Evolutionary conservation across 2,113 vertebrate genomes (phyloP), one percentile per base, ranked within the genome.

Genomic region (Erpornis zantholeuca): DNA sequence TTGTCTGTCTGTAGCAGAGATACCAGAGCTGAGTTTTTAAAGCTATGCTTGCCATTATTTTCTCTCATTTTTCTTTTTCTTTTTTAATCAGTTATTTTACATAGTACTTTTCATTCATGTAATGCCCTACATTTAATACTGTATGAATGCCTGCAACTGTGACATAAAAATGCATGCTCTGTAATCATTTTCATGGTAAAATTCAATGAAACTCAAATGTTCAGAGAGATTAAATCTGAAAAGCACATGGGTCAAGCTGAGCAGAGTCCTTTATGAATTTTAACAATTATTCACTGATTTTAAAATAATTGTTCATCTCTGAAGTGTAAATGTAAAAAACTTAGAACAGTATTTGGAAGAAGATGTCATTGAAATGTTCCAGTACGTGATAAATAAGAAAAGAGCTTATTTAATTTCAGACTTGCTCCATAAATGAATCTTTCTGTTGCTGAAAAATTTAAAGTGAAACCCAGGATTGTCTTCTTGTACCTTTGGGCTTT

Each of bases 241-340:
- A 94, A 79, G 68, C 47, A n/a, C 44, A 61, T 7, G 13, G 61
- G 61, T 88, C 71, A 94, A 76, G 50, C 40, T 68, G 35, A 95
- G 81, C 10, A 29, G 60, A 68, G 57, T 75, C 12, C 54, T 90
- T 92, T 85, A 86, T 71, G 45, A 94, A 88, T 92, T 95, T 70
- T 72, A 83, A 85, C 78, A 93, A 85, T 88, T 93, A 83, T 56
- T 87, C 82, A 59, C 79, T 83, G 64, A 84, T 92, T 91, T 95
- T 89, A 65, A 94, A 86, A 64, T 83, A 92, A 70, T 94, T 91
- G n/a, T 68, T 88, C 29, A 33, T 75, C 38, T 95, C 56, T 84
- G 84, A 90, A 88, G 54, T 50, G 69, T 56, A 88, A 63, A 53
- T 56, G 22, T 71, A 33, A 88, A 85, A 79, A 81, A 20, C 42